phyloP scores from a whole-genome alignment of 2,113 vertebrate genomes.

The Sinocyclocheilus grahami region DNA sequence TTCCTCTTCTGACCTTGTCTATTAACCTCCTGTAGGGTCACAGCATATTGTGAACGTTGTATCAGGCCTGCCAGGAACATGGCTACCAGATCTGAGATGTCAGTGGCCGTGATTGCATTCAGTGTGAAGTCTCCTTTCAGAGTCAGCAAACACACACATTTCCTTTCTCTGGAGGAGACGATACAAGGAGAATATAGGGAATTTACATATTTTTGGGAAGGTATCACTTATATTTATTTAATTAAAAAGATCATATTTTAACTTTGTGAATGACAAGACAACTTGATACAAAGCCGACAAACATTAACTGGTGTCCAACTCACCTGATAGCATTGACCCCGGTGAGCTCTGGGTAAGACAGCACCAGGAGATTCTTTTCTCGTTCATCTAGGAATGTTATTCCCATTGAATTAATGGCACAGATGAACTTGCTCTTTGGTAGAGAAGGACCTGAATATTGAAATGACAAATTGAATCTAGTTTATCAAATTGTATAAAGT shows the following conservation, averaged over 20 bases:
- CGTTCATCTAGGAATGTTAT: conserved; percentile 89
- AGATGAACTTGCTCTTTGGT: conserved; percentile 84
- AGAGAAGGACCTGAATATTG: conserved; percentile 80
- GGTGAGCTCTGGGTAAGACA: conserved; percentile 89
- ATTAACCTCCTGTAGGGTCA: conserved; percentile 83
- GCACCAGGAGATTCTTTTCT: conserved; percentile 84
- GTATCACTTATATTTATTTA: not conserved
- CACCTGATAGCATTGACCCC: conserved; percentile 85
- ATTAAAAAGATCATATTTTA: not conserved
- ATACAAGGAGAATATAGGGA: not conserved
- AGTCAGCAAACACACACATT: conserved; percentile 80
- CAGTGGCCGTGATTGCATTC: conserved; percentile 71
- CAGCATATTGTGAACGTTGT: conserved; percentile 84
- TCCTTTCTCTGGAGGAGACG: conserved; percentile 75
- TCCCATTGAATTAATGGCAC: conserved; percentile 92
- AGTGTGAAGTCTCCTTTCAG: conserved; percentile 89
- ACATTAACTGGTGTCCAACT: not conserved
- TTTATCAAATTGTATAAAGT: not conserved
- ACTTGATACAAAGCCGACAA: not conserved
- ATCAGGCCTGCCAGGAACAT: conserved; percentile 89
- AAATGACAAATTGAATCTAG: not conserved
- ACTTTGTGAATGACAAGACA: not conserved
- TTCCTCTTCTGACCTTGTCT: conserved; percentile 66
- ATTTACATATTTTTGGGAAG: not conserved
- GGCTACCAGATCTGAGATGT: conserved; percentile 85